Evolutionary conservation across 2,113 vertebrate species (phyloP), one percentile per base, ranked within the genome.

Genomic region (Oceanodroma tethys): DNA sequence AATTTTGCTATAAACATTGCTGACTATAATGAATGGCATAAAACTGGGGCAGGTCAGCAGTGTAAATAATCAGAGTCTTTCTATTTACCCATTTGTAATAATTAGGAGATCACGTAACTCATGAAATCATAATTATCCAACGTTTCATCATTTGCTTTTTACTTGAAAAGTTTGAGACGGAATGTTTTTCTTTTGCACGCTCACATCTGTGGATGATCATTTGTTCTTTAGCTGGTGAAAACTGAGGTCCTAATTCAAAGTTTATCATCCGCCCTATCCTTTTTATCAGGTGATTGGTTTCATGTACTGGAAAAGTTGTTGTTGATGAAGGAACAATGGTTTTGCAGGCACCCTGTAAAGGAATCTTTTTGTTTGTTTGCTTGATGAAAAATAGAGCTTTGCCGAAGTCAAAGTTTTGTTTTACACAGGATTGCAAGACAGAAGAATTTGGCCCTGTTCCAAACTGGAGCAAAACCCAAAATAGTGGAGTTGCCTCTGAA

Each of bases 1-100:
- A 83, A 78, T 21, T 58, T 92, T 96, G 87, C 93, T 96, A 72
- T 98, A 98, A 98, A 98, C 97, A 98, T 82, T 92, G 56, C 74
- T 87, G 86, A 95, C 68, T 88, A 67, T 97, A 96, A 98, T 92
- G 90, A 94, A 97, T 96, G 81, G 89, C 62, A 92, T 79, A 90
- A 80, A 93, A 87, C 56, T 75, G 72, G 72, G 72, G 38, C 63
- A 90, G 94, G 85, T 80, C 92, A 96, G 93, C 68, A 97, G 93
- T 94, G 73, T 97, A 97, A 98, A 98, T 97, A 97, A 97, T 93
- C 95, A 95, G 34, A 94, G 43, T 26, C 88, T 90, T 94, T 96
- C 86, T 97, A 78, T 97, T 97, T 97, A 95, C 25, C 45, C 90
- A 88, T 91, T 90, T 93, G 63, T 78, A 95, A 92, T 93, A 92